These are phyloP conservation scores for Stenotaenia linearis DNA, from an alignment of 2,888 invertebrate species.

Conservation along the genomic window DNA sequence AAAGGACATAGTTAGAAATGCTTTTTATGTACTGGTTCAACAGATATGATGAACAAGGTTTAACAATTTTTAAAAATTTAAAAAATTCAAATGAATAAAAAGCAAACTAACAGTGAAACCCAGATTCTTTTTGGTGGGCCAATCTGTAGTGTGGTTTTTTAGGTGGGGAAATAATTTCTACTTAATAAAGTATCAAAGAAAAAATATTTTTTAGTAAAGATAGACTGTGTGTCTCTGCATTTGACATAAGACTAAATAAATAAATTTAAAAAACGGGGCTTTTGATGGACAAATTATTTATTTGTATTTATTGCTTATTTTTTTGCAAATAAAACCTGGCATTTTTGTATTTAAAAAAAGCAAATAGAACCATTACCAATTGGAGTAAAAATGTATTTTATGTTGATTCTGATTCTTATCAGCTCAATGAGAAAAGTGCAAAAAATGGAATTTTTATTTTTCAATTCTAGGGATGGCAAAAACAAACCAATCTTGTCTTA, in stretches of 20 bases:
- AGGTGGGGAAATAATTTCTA: neutral
- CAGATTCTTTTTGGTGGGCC: constrained; percentile 33
- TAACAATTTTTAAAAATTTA: neutral
- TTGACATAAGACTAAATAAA: neutral
- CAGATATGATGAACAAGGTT: neutral
- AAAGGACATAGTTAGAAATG: neutral
- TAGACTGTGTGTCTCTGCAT: neutral
- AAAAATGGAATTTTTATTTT: neutral
- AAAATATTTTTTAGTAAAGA: neutral
- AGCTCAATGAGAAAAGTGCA: neutral
- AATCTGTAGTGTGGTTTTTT: constrained; percentile 32
- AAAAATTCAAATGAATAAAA: neutral
- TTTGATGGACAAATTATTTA: constrained; percentile 4
- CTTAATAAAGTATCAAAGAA: neutral
- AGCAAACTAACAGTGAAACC: constrained; percentile 19
- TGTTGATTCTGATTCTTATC: neutral
- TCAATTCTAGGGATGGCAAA: constrained; percentile 8
- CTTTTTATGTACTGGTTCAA: constrained; percentile 5
- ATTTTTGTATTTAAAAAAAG: neutral
- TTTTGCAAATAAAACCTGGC: constrained; percentile 3
- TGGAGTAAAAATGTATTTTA: neutral
- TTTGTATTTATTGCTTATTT: constrained; percentile 9
- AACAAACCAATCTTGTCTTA: neutral
- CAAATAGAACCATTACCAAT: constrained; percentile 1
- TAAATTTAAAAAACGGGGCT: neutral